Base-by-base conservation (phyloP, 2,113 vertebrate species). In the Orcinus orca region DNA sequence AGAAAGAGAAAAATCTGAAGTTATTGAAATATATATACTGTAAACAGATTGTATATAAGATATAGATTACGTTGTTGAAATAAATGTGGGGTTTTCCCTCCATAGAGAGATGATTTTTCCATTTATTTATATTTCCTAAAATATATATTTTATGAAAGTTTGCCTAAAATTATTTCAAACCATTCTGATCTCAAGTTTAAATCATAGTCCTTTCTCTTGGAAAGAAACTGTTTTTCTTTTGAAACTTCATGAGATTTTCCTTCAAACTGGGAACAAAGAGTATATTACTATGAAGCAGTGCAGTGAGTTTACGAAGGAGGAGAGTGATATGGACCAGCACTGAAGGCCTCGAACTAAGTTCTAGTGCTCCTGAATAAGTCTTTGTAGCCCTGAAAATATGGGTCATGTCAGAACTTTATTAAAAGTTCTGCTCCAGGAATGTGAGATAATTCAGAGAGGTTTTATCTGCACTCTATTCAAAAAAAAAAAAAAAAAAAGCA, bases 121-220 rank as follows among this genome's bases (percentile, higher is more conserved):
- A 38, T 73, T 18, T 4, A 33, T 58, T 33, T 93, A 8, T 93
- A n/a, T 18, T 21, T 85, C 58, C 25, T 93, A 44, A 82, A 93
- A 85, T 2, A 5, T 70, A 20, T 87, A 82, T 58, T 93, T 95
- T 77, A 82, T 53, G 26, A 83, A 90, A 44, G 8, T 41, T 93
- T 92, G 33, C 15, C 70, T 93, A 88, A 73, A 93, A 53, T 85
- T 71, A 62, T 33, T 53, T 88, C 2, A 81, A n/a, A 62, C 4
- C 62, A 88, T 96, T 86, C 87, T 95, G 50, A 29, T 85, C 26
- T 84, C 31, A 65, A 89, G 20, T 76, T 89, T 60, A 90, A 85
- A 41, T 86, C 9, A 73, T 3, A 60, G 55, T 83, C 31, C 5
- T 88, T 82, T 89, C n/a, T 70, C 58, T 94, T 87, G 8, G 55